Base-by-base conservation (phyloP, 2,888 invertebrate species). In the Ctenicera cuprea region DNA sequence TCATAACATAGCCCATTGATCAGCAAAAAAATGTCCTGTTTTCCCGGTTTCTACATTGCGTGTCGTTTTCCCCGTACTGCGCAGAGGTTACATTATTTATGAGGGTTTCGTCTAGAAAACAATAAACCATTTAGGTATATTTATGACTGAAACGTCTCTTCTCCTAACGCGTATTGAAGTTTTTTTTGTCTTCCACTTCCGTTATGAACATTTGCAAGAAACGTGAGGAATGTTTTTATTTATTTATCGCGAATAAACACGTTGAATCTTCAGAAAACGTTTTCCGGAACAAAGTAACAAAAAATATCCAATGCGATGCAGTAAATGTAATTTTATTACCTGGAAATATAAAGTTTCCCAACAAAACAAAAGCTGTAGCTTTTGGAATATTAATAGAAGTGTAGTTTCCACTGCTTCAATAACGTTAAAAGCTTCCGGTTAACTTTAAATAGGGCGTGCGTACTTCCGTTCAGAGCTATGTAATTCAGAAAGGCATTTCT, bases 1-100 rank as follows among this genome's bases (percentile, higher is more conserved):
- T 30, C n/a, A n/a, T 30, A 30, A 54, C 54, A 30, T 14, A 14
- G 8, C 0, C 30, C 54, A 30, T 30, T 54, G 54, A 54, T 54
- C 54, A 54, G n/a, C n/a, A 54, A 54, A 26, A 20, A 52, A 26
- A 9, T 52, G 54, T 30, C 30, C n/a, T 14, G 33, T 30, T 54
- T 33, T 54, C 14, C 0, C 30, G 26, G 30, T 54, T 30, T 54
- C 8, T 18, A 59, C 38, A 59, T 50, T 50, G 57, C 37, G 18
- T 37, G 57, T 52, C 38, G 20, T 41, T 41, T 41, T 59, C 38
- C 12, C 59, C 7, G 26, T 22, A 16, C 38, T 41, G 20, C 33
- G 37, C 59, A 20, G 59, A 59, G 41, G 59, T 41, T 59, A 59
- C 59, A 38, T 59, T 38, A 59, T 59, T 59, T 59, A 37, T 59